phyloP scores from a whole-genome alignment of 1,140 invertebrate species.

The Vanessa tameamea region DNA sequence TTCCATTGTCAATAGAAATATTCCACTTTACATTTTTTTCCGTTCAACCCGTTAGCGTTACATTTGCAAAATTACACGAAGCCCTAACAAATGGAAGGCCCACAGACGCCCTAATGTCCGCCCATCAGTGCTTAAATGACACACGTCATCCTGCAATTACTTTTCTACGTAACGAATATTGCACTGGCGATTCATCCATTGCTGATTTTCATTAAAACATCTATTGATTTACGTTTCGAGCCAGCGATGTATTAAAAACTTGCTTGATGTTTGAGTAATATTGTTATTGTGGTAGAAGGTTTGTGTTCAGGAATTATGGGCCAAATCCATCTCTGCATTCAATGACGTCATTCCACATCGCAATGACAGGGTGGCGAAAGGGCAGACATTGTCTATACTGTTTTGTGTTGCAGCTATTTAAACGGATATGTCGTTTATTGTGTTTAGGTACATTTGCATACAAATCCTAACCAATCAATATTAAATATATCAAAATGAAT shows the following conservation, averaged over 20 bases:
- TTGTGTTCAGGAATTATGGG: constrained; percentile 70
- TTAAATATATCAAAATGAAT: background rate
- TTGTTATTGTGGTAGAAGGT: constrained; percentile 40
- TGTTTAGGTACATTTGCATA: background rate
- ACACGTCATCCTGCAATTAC: constrained; percentile 71
- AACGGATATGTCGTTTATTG: constrained; percentile 23
- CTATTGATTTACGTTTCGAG: background rate
- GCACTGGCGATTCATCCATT: constrained; percentile 40
- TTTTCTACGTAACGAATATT: constrained; percentile 21
- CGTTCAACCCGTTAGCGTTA: constrained; percentile 56
- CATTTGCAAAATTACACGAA: constrained; percentile 72
- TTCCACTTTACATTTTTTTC: constrained; percentile 59
- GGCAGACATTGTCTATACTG: constrained; percentile 65
- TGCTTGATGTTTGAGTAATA: background rate
- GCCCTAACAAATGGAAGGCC: constrained; percentile 69
- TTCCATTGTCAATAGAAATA: constrained; percentile 59
- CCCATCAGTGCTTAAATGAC: constrained; percentile 76
- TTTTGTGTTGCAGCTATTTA: constrained; percentile 46
- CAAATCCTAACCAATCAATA: background rate
- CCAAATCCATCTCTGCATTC: constrained; percentile 73
- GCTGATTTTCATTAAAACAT: constrained; percentile 20
- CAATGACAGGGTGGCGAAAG: constrained; percentile 72
- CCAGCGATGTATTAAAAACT: constrained; percentile 42
- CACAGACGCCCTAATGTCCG: constrained; percentile 75
- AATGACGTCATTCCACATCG: constrained; percentile 75